Base-by-base conservation (phyloP, 2,888 invertebrate species). In the Lordiphosa andalusiaca region DNA sequence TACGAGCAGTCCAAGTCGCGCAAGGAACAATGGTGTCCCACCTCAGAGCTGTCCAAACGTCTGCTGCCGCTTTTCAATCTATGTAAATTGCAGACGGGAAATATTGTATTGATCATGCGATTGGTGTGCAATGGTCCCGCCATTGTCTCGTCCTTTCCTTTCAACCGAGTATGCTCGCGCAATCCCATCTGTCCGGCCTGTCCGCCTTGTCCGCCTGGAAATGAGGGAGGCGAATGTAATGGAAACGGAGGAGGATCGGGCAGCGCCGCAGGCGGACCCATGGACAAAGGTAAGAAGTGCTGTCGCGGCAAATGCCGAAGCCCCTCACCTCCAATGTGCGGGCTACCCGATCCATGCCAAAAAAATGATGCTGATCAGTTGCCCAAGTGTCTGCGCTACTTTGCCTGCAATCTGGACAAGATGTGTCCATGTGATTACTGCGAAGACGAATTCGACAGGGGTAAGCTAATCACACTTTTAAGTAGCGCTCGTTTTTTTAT, bases 51-150 rank as follows among this genome's bases (percentile, higher is more conserved):
- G 6, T 80, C 77, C 7, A 89, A 89, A 53, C 85, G 87, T 6
- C 54, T 89, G 19, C 44, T 89, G 40, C 86, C 88, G 0, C 67
- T 89, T 0, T 87, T 86, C 47, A 88, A 88, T 69, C 71, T 87
- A 40, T 86, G 81, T 46, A 74, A 75, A 42, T 67, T 82, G 42
- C 87, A 88, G 65, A 88, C 89, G 1, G 89, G 89, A 2, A 89
- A 88, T 56, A 77, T 89, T 12, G 87, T 88, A 7, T 40, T 89
- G 2, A 77, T 88, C 10, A 83, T 89, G 72, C 82, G 89, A 2
- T 53, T 89, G 16, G 82, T 88, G 1, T 89, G 88, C 62, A 87
- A 88, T 73, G 89, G 89, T 0, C 88, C 88, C 1, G 67, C 85
- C 0, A 86, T 89, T 39, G 87, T 89, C 0, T 86, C 87, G 1